These are phyloP conservation scores for Hipparchia sbordonii DNA, from an alignment of 2,888 invertebrate genomes.

Conservation along the genomic window DNA sequence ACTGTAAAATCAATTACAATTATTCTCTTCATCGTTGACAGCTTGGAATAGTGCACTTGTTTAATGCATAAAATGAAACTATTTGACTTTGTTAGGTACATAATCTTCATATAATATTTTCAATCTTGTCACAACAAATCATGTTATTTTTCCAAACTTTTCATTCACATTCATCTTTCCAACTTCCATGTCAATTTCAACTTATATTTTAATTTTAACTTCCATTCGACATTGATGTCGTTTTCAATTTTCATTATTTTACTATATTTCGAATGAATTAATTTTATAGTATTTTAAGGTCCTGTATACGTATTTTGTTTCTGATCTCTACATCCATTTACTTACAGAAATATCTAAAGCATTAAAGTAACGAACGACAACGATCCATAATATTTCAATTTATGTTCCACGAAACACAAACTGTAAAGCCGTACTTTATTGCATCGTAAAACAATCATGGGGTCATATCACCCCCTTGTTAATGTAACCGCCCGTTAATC, in stretches of 20 bases:
- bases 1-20: conserved; percentile 1
- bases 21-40: not conserved
- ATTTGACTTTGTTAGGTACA: not conserved
- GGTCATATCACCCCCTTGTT: conserved; percentile 53
- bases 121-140: not conserved
- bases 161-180: too few relatives aligned
- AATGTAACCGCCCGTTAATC: conserved; percentile 58
- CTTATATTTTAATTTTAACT: too few relatives aligned
- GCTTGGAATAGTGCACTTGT: not conserved
- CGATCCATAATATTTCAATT: conserved; percentile 34
- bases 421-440: conserved; percentile 54
- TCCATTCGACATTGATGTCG: too few relatives aligned
- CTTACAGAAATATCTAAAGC: conserved; percentile 15
- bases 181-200: too few relatives aligned
- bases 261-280: too few relatives aligned
- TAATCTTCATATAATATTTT: not conserved
- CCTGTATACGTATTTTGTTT: too few relatives aligned
- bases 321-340: not conserved
- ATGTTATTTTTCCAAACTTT: too few relatives aligned
- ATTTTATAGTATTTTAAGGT: too few relatives aligned
- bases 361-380: conserved; percentile 20
- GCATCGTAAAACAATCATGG: conserved; percentile 62
- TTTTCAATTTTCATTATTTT: too few relatives aligned
- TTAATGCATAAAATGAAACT: not conserved
- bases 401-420: conserved; percentile 39